phyloP scores from a whole-genome alignment of 2,113 vertebrate species.

The Ciconia maguari region DNA sequence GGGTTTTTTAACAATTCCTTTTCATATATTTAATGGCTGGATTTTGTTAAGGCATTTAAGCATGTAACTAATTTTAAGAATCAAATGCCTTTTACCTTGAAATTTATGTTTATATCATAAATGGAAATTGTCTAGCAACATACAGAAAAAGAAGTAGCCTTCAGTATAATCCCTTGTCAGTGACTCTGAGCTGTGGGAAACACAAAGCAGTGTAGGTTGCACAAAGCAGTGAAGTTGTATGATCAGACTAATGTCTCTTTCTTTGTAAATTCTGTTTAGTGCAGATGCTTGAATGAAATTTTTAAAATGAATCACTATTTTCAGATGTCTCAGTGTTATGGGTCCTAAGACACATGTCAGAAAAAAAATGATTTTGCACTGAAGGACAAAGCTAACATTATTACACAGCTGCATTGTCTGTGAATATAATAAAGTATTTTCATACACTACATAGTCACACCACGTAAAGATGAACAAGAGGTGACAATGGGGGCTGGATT shows the following conservation, averaged over 20 bases:
- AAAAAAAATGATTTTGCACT: conserved; percentile 21
- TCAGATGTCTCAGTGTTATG: conserved; percentile 40
- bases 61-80: background rate
- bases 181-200: background rate
- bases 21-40: background rate
- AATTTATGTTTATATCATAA: background rate
- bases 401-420: conserved; percentile 40
- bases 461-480: conserved; percentile 1
- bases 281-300: conserved; percentile 37
- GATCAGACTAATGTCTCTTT: background rate
- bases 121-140: background rate
- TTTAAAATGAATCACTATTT: conserved; percentile 47
- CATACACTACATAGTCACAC: background rate
- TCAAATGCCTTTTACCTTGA: background rate
- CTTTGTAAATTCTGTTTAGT: conserved; percentile 44
- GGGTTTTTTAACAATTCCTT: background rate
- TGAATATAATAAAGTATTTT: conserved; percentile 19
- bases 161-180: background rate
- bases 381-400: conserved; percentile 54
- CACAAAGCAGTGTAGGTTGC: background rate
- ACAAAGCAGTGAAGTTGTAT: background rate
- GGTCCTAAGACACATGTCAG: conserved; percentile 16
- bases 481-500: background rate
- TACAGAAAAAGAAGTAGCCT: background rate
- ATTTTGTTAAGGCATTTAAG: background rate